A percentile compares a stretch with the other conserved stretches of the same genome.
These are phyloP conservation scores for Amazona vittata DNA, from an alignment of 2,113 vertebrate genomes.

Conservation along the genomic window DNA sequence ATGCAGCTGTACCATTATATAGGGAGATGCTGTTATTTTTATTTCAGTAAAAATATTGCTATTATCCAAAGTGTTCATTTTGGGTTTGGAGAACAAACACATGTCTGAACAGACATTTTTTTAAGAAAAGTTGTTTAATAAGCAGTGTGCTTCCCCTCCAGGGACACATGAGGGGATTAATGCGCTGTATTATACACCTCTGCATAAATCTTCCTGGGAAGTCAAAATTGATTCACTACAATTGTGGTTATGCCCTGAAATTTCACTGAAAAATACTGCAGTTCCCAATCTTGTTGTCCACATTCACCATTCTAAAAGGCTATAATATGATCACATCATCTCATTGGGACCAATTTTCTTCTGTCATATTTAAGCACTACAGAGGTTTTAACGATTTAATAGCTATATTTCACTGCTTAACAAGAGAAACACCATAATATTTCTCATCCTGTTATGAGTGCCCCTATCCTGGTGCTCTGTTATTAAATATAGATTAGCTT, in stretches of 20 bases:
- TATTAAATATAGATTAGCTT: constrained; percentile 63
- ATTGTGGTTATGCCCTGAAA: neutral
- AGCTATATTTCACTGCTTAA: constrained; percentile 55
- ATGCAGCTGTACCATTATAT: neutral
- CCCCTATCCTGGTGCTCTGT: constrained; percentile 18
- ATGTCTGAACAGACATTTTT: neutral
- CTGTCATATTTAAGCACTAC: constrained; percentile 56
- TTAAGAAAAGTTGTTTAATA: neutral
- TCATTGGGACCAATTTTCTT: constrained; percentile 57
- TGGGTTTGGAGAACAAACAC: neutral
- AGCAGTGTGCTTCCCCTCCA: neutral
- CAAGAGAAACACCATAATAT: constrained; percentile 53
- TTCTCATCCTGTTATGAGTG: constrained; percentile 40
- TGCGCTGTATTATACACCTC: neutral
- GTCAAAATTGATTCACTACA: constrained; percentile 40
- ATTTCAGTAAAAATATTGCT: neutral
- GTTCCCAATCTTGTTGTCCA: constrained; percentile 24
- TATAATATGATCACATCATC: constrained; percentile 44
- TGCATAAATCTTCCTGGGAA: constrained; percentile 33
- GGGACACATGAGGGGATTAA: neutral
- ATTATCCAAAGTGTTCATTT: neutral
- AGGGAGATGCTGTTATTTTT: neutral
- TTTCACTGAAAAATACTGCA: constrained; percentile 21
- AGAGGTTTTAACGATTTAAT: constrained; percentile 61
- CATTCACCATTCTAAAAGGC: neutral